Base-by-base conservation (phyloP, 2,888 invertebrate genomes). In the Parelbella ahira region DNA sequence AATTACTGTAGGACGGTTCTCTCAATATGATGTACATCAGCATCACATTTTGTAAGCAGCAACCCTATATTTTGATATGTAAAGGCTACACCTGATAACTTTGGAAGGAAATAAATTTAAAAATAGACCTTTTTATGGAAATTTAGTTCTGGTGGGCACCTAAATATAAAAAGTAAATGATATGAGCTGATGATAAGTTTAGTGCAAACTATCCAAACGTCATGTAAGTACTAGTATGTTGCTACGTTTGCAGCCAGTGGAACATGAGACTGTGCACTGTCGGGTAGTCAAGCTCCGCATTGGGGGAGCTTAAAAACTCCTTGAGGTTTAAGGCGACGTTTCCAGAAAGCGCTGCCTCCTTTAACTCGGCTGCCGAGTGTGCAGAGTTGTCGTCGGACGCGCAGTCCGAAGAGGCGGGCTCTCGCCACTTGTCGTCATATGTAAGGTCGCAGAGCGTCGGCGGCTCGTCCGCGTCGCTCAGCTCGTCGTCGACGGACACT, bases 201-300 rank as follows among this genome's bases (percentile, higher is more conserved):
- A 54, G 54, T 49, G 55, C 59, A 24, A 6, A 4, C 5, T 3
- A 0, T 15, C 45, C 47, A 32, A 37, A 47, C 38, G 48, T n/a
- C n/a, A n/a, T n/a, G n/a, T n/a, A n/a, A n/a, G n/a, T n/a, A n/a
- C n/a, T n/a, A n/a, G n/a, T n/a, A n/a, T n/a, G n/a, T n/a, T n/a
- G 84, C 78, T 87, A 87, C 77, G 87, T 86, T 55, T 87, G 87
- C 63, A 87, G 66, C 87, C 87, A 87, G 63, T 87, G 87, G 59
- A 87, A 83, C 87, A 87, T 87, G 51, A 87, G 84, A 59, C 84
- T 86, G 71, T 87, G 87, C 53, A 87, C 82, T 0, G 87, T 86
- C 20, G 80, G 79, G 55, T 84, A 86, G 66, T 87, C 87, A 4
- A 87, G 67, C 63, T 86, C 87, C 0, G 80, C 77, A 42, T 84